phyloP scores from a whole-genome alignment of 2,888 invertebrate genomes.

The Andrena marginata region DNA sequence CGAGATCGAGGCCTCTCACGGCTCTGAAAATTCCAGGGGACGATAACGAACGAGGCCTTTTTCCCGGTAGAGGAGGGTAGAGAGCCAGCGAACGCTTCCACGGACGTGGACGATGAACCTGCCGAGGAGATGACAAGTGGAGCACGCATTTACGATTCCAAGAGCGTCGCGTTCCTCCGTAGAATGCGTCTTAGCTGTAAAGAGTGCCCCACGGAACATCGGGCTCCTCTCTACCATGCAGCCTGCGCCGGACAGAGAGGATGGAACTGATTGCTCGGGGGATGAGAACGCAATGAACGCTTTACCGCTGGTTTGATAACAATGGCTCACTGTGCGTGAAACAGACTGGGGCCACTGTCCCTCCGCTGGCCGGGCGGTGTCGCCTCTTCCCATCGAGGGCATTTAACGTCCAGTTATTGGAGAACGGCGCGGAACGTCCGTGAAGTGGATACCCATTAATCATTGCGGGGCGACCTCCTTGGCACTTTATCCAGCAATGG shows the following conservation, averaged over 20 bases:
- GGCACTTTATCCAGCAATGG: slow-evolving; percentile 37
- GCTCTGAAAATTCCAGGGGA: slow-evolving; percentile 54
- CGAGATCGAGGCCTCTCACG: slow-evolving; percentile 14
- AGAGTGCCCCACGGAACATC: slow-evolving; percentile 40
- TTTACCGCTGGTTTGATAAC: slow-evolving; percentile 66
- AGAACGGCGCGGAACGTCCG: slow-evolving; percentile 1
- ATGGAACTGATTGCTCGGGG: slow-evolving; percentile 44
- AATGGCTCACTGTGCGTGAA: slow-evolving; percentile 72
- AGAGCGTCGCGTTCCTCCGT: slow-evolving; percentile 66
- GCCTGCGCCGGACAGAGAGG: slow-evolving; percentile 12
- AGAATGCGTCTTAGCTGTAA: slow-evolving; percentile 57
- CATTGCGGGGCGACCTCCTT: slow-evolving; percentile 36
- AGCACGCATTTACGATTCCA: slow-evolving; percentile 72
- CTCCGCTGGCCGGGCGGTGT: background rate
- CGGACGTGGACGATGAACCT: slow-evolving; percentile 65
- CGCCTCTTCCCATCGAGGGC: slow-evolving; percentile 37
- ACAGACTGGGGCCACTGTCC: slow-evolving; percentile 53
- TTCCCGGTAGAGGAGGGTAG: slow-evolving; percentile 43
- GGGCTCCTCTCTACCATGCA: slow-evolving; percentile 2
- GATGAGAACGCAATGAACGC: slow-evolving; percentile 66
- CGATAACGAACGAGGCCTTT: slow-evolving; percentile 55
- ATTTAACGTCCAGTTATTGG: slow-evolving; percentile 29
- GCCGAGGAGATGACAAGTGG: slow-evolving; percentile 71
- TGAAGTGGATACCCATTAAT: slow-evolving; percentile 34
- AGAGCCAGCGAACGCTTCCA: slow-evolving; percentile 20